These are phyloP conservation scores for Dynastes hyllus DNA, from an alignment of 2,888 invertebrate genomes.

Conservation along the genomic window DNA sequence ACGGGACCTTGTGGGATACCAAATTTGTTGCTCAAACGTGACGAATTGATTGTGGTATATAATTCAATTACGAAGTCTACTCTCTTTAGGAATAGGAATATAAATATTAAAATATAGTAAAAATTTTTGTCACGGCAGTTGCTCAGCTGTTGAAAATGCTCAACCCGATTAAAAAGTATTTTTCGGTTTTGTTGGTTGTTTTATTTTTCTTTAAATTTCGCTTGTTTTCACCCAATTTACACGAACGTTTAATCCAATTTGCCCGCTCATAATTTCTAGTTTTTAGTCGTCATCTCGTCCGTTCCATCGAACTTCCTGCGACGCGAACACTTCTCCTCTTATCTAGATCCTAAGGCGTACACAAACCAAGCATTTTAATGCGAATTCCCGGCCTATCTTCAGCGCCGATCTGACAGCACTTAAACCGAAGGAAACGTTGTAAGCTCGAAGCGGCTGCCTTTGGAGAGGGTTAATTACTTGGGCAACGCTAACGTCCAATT, in stretches of 20 bases:
- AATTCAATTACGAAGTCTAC: no score
- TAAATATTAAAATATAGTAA: no score
- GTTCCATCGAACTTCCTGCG: constrained; percentile 41
- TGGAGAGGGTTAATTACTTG: constrained; percentile 42
- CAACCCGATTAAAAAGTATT: background rate
- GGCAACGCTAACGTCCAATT: constrained; percentile 39
- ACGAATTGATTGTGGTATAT: no score
- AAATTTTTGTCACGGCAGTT: background rate
- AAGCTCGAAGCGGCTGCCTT: constrained; percentile 27
- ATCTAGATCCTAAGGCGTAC: constrained; percentile 46
- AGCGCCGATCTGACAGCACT: constrained; percentile 42
- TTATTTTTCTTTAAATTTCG: constrained; percentile 1
- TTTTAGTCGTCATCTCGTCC: constrained; percentile 39
- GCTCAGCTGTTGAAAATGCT: background rate
- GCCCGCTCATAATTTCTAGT: constrained; percentile 44
- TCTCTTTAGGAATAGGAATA: no score
- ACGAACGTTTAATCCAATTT: constrained; percentile 43
- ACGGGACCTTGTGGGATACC: no score
- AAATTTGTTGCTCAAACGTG: no score
- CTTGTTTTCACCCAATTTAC: constrained; percentile 25
- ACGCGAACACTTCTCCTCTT: constrained; percentile 34
- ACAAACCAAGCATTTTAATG: constrained; percentile 43
- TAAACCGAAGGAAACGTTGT: constrained; percentile 43
- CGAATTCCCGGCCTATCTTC: constrained; percentile 39
- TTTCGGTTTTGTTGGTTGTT: background rate